These are phyloP conservation scores for Rafetus swinhoei DNA, from an alignment of 2,113 vertebrate genomes.

Conservation along the genomic window DNA sequence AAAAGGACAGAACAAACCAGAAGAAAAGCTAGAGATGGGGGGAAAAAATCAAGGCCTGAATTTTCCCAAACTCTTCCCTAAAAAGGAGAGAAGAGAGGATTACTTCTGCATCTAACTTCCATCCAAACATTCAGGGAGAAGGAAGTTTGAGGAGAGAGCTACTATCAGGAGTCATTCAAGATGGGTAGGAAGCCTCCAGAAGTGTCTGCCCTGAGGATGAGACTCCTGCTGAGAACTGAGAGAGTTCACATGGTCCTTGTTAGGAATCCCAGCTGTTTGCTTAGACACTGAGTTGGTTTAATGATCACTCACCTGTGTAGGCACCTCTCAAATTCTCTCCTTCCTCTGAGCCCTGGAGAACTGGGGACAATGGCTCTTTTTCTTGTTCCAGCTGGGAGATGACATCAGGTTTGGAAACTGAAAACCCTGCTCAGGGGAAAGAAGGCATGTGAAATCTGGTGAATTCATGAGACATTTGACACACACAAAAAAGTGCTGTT, in stretches of 20 bases:
- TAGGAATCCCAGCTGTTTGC: not conserved
- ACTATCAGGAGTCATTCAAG: not conserved
- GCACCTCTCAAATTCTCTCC: too few species aligned
- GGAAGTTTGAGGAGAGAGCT: not conserved
- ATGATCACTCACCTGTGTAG: not conserved
- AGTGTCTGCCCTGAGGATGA: not conserved
- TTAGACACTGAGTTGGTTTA: not conserved
- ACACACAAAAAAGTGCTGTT: not conserved
- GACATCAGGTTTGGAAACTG: too few species aligned
- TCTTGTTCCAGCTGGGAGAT: too few species aligned
- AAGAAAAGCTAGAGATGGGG: not conserved
- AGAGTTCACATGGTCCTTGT: not conserved
- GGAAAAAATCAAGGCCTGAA: not conserved
- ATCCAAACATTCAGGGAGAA: not conserved
- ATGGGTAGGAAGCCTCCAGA: not conserved
- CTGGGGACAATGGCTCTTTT: too few species aligned
- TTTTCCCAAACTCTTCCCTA: not conserved
- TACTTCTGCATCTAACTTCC: not conserved
- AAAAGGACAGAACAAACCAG: not conserved
- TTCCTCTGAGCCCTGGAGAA: too few species aligned
- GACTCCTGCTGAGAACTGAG: not conserved
- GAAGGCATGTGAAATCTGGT: too few species aligned
- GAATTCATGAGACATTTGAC: too few species aligned
- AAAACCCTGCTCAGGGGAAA: too few species aligned
- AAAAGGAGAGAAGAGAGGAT: not conserved